Percentiles rank a stretch among this genome's conserved stretches.
Conservation (phyloP, 2,888 invertebrate genomes). For the Julus scandinavius region DNA sequence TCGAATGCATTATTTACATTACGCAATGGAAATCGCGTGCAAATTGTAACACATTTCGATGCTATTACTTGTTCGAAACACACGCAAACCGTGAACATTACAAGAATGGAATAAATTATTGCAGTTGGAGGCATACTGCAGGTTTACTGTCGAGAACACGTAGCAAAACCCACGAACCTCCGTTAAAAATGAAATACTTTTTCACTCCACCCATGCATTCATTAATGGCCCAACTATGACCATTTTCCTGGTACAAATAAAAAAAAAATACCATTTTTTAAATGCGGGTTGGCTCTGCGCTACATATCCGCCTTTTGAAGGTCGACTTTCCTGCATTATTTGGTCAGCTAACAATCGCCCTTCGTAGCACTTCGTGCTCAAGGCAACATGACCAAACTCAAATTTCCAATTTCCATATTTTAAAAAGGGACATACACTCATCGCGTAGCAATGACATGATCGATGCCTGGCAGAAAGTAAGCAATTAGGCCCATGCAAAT, state of each 20-base stretch:
- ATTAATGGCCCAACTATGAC: neutral
- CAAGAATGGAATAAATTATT: neutral
- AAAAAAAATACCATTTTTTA: neutral
- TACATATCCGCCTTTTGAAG: conserved; percentile 37
- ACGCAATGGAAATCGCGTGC: neutral
- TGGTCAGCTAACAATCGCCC: conserved; percentile 10
- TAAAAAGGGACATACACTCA: neutral
- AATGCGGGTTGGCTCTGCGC: neutral
- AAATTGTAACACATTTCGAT: neutral
- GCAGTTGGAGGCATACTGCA: neutral
- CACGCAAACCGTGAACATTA: neutral
- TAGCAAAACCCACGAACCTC: neutral
- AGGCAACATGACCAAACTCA: conserved; percentile 22
- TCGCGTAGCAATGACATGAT: conserved; percentile 7
- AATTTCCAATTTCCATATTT: neutral
- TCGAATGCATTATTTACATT: neutral
- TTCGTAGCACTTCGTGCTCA: neutral
- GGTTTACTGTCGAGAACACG: neutral
- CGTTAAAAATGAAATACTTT: neutral
- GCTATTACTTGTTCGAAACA: neutral
- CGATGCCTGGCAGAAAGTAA: neutral
- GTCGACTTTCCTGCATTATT: conserved; percentile 28
- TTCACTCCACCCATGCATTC: conserved; percentile 39
- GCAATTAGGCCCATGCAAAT: conserved; percentile 18
- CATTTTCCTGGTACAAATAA: neutral